phyloP scores from a whole-genome alignment of 2,113 vertebrate genomes.

The Carlito syrichta region DNA sequence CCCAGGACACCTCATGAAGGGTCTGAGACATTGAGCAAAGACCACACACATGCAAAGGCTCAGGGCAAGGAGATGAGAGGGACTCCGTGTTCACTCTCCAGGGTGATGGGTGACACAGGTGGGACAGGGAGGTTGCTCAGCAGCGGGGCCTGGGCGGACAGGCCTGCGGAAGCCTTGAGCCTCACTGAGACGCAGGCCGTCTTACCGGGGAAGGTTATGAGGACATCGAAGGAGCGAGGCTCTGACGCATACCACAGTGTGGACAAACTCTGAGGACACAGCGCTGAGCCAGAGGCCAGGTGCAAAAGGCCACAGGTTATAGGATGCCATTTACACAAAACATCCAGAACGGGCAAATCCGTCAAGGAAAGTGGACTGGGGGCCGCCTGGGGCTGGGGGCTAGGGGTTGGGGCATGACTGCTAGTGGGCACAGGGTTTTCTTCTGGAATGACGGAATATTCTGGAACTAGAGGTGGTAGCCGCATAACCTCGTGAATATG shows the following conservation, averaged over 20 bases:
- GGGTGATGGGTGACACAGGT: too few species aligned
- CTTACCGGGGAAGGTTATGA: accelerated
- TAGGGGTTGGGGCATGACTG: background rate
- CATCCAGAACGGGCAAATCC: background rate
- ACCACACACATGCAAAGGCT: too few species aligned
- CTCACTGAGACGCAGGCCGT: background rate
- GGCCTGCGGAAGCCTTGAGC: too few species aligned
- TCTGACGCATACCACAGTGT: background rate
- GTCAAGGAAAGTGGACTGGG: background rate
- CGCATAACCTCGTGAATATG: background rate
- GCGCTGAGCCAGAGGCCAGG: background rate
- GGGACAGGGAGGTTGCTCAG: too few species aligned
- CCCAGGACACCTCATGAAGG: accelerated
- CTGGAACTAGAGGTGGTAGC: background rate
- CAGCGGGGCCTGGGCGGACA: too few species aligned
- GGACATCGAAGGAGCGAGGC: background rate
- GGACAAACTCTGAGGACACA: background rate
- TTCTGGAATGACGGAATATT: background rate
- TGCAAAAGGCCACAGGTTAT: background rate
- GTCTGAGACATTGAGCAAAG: background rate
- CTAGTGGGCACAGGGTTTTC: too few species aligned
- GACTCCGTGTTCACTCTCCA: background rate
- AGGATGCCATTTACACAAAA: background rate
- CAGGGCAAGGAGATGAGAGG: too few species aligned
- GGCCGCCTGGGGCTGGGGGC: background rate